Percentiles rank a stretch among this genome's conserved stretches.
These are phyloP conservation scores for Gymnoscelis rufifasciata DNA, from an alignment of 2,888 invertebrate genomes.

Conservation along the genomic window DNA sequence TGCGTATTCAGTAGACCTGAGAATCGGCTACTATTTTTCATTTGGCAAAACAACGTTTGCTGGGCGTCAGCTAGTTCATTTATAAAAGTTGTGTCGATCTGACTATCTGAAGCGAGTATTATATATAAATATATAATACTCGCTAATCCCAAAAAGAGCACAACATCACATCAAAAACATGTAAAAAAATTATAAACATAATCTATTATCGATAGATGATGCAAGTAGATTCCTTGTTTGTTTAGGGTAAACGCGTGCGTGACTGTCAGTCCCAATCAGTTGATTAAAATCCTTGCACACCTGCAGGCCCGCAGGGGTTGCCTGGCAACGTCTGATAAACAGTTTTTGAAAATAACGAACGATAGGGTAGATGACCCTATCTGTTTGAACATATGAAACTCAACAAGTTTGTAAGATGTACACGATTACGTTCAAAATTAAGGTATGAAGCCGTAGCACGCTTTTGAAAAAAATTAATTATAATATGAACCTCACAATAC, in stretches of 20 bases:
- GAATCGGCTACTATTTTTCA: too few species aligned
- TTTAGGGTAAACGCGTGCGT: conserved; percentile 18
- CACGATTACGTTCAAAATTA: too few species aligned
- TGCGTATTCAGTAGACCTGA: too few species aligned
- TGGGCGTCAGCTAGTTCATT: too few species aligned
- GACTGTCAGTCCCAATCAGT: conserved; percentile 56
- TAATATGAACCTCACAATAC: too few species aligned
- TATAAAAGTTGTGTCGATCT: too few species aligned
- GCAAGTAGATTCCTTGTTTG: conserved; percentile 20
- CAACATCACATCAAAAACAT: too few species aligned
- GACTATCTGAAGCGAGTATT: too few species aligned
- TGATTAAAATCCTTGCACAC: conserved; percentile 73
- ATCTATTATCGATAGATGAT: conserved; percentile 15
- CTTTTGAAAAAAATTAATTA: too few species aligned
- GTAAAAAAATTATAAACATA: conserved; percentile 5
- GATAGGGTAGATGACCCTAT: conserved; percentile 19
- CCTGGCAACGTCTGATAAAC: conserved; percentile 59
- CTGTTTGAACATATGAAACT: neutral
- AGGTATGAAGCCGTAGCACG: neutral
- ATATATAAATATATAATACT: too few species aligned
- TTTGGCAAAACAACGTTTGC: too few species aligned
- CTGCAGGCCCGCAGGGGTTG: conserved; percentile 57
- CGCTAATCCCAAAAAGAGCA: too few species aligned
- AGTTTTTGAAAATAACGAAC: conserved; percentile 48
- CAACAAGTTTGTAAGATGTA: neutral